These are phyloP conservation scores for Drosophila neocordata DNA, from an alignment of 1,140 invertebrate species.

Conservation along the genomic window DNA sequence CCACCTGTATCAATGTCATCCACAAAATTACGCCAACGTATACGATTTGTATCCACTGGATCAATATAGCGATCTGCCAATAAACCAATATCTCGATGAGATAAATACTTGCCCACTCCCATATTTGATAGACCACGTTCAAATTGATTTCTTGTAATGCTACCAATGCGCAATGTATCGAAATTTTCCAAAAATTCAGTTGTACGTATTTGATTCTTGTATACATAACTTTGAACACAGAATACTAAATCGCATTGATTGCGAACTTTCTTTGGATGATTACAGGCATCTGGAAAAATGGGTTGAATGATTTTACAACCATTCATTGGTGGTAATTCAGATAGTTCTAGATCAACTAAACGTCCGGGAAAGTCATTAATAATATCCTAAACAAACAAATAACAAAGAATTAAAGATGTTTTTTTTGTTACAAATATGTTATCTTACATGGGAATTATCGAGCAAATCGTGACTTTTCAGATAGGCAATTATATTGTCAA, in stretches of 20 bases:
- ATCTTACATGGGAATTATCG: conserved; percentile 59
- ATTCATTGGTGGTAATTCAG: conserved; percentile 86
- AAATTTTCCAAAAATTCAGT: conserved; percentile 86
- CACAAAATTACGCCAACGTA: conserved; percentile 88
- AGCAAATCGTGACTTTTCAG: conserved; percentile 57
- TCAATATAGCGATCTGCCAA: conserved; percentile 86
- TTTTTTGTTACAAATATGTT: neutral
- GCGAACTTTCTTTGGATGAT: conserved; percentile 60
- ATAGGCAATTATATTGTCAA: conserved; percentile 84
- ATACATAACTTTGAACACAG: conserved; percentile 83
- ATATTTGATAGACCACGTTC: conserved; percentile 86
- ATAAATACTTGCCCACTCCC: conserved; percentile 85
- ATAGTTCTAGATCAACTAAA: conserved; percentile 86
- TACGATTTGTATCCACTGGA: conserved; percentile 85
- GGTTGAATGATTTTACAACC: conserved; percentile 58
- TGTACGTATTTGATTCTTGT: conserved; percentile 85
- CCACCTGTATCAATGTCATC: conserved; percentile 88
- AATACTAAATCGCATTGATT: conserved; percentile 68
- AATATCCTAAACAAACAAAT: conserved; percentile 82
- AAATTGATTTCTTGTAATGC: conserved; percentile 87
- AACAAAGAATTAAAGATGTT: neutral
- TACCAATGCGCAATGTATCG: conserved; percentile 86
- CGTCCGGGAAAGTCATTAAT: conserved; percentile 85
- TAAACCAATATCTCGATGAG: conserved; percentile 85
- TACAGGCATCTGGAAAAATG: conserved; percentile 70